phyloP scores from a whole-genome alignment of 2,888 invertebrate species.

The Athrips mouffetella region DNA sequence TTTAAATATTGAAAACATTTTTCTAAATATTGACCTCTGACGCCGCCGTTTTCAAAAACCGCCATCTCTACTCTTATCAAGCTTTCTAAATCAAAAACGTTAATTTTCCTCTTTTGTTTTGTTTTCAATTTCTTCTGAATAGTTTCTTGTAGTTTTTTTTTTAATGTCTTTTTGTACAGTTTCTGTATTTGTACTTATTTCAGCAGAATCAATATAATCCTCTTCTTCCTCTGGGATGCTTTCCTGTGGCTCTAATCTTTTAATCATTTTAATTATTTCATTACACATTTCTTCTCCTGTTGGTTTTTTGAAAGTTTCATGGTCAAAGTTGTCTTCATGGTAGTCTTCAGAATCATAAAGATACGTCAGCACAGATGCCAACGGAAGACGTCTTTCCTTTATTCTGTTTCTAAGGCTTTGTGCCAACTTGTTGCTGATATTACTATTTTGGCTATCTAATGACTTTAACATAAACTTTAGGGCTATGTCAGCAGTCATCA shows the following conservation, averaged over 20 bases:
- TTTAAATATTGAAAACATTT: no score
- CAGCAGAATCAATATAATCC: background rate
- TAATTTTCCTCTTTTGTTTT: constrained; percentile 1
- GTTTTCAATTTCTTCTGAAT: background rate
- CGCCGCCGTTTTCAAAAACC: no score
- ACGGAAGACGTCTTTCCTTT: constrained; percentile 14
- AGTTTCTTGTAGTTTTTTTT: constrained; percentile 5
- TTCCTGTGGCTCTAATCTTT: constrained; percentile 3
- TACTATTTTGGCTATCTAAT: constrained; percentile 10
- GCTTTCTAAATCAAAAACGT: no score
- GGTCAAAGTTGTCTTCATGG: constrained; percentile 12
- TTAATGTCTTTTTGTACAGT: constrained; percentile 1
- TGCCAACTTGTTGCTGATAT: constrained; percentile 13
- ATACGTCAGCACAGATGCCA: constrained; percentile 15
- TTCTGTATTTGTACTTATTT: background rate
- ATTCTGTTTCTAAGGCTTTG: constrained; percentile 13
- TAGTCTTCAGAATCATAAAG: constrained; percentile 13
- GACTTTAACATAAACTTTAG: no score
- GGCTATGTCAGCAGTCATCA: no score
- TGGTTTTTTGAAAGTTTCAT: constrained; percentile 4
- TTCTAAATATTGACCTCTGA: background rate
- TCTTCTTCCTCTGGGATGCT: constrained; percentile 6
- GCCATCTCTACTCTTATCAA: no score
- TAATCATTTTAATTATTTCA: constrained; percentile 8
- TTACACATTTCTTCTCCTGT: constrained; percentile 4